Evolutionary conservation across 35 echinoderm and acorn worm species (phyloP), one percentile per base, ranked within the genome.

Genomic region (Apostichopus japonicus): DNA sequence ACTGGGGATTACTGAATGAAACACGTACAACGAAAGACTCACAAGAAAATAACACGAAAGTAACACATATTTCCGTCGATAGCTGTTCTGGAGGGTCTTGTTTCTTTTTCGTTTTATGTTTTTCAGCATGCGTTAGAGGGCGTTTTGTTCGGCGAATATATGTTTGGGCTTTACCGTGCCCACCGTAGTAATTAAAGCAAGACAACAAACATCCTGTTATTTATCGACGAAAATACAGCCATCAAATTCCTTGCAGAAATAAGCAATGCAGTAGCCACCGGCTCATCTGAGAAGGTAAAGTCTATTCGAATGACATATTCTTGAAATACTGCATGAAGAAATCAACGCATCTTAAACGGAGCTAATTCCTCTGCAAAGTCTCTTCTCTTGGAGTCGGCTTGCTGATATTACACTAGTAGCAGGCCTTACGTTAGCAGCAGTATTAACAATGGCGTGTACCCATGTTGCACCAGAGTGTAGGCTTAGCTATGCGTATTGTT

Each of bases 201-300:
- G 63, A 67, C 63, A 67, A 67, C 63, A 67, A 67, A 67, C 63
- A 67, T 67, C 63, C 63, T 67, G 63, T 67, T 67, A 67, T 67
- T 67, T 67, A 67, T 11, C 19, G 63, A 67, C 11, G 11, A 15
- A 19, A 67, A 67, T 15, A 67, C 11, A 67, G 19, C 63, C 63
- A 11, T 67, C 63, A 67, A 67, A 10, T 67, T 19, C 19, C 63
- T 19, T 67, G 11, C 63, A 11, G 63, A 67, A 67, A 67, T 67
- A 15, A 15, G 63, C 63, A 67, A 67, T 67, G 63, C 63, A 67
- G 63, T 67, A 67, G 19, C 63, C 19, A 67, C 63, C 63, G 63
- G 63, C 63, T 67, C 19, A 67, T 67, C 63, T 67, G 11, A 19
- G 19, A 67, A 67, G 63, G 63, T 67, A 67, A 67, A 19, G 19